These are phyloP conservation scores for Heliconius cydno DNA, from an alignment of 2,888 invertebrate genomes.

Conservation along the genomic window DNA sequence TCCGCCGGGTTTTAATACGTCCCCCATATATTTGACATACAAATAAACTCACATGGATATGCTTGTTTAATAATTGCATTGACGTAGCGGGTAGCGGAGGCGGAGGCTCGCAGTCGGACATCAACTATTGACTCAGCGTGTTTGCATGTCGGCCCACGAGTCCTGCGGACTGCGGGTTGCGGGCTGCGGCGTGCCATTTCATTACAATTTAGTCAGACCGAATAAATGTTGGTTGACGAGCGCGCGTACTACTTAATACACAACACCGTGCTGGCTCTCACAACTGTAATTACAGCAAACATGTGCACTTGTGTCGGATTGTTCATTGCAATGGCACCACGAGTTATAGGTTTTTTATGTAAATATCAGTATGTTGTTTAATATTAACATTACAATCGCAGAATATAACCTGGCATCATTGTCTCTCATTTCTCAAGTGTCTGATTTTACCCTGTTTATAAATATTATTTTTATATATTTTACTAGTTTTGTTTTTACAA, in stretches of 20 bases:
- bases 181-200: slow-evolving; percentile 11
- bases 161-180: slow-evolving; percentile 5
- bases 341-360: neutral
- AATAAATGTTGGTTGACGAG: slow-evolving; percentile 32
- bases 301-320: neutral
- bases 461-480: no score
- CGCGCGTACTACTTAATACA: slow-evolving; percentile 16
- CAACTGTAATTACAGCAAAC: slow-evolving; percentile 1
- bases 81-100: neutral
- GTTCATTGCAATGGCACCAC: neutral
- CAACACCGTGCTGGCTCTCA: neutral
- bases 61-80: neutral
- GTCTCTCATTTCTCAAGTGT: neutral
- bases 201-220: slow-evolving; percentile 31
- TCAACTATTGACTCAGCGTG: slow-evolving; percentile 23
- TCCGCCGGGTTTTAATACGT: no score
- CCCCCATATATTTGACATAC: neutral
- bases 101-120: neutral
- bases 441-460: neutral
- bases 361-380: neutral
- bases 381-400: neutral
- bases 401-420: neutral
- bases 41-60: neutral
- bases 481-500: no score
- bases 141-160: slow-evolving; percentile 19